A percentile compares a stretch with the other conserved stretches of the same genome.
Evolutionary conservation across 2,797 vertebrate species (phyloP).

Genomic region (Neosilurus mollespiculum): DNA sequence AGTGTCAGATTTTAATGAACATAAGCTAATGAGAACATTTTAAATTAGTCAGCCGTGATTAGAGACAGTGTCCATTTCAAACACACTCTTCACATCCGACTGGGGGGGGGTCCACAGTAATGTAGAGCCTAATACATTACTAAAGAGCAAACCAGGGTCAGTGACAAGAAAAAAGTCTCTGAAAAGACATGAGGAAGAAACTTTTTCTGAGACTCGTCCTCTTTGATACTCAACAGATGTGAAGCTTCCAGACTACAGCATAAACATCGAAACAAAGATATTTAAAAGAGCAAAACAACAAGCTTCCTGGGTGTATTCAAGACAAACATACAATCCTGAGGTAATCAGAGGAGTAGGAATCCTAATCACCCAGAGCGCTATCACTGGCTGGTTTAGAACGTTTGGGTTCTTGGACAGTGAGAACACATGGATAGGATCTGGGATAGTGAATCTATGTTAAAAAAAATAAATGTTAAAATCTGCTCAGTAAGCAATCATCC

Average conservation of each 20-base stretch:
- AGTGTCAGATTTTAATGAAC: conserved; percentile 27
- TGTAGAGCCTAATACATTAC: not conserved
- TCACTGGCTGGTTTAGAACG: conserved; percentile 62
- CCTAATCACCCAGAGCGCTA: conserved; percentile 55
- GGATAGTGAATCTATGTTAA: not conserved
- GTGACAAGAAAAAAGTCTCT: not conserved
- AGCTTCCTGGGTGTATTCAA: conserved; percentile 42
- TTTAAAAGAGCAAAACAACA: conserved; percentile 75
- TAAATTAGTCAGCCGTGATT: conserved; percentile 15
- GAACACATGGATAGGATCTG: conserved; percentile 5
- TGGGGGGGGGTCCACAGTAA: too few species aligned
- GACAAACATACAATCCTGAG: conserved; percentile 63
- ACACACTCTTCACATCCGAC: not conserved
- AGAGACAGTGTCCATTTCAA: conserved; percentile 7
- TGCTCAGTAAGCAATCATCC: conserved; percentile 39
- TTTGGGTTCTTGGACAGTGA: conserved; percentile 57
- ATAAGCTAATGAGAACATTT: conserved; percentile 13
- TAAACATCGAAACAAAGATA: conserved; percentile 76
- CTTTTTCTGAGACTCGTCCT: not conserved
- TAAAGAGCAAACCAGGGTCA: too few species aligned
- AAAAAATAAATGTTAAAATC: conserved; percentile 56
- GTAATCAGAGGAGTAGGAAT: conserved; percentile 68
- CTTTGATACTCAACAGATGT: conserved; percentile 15
- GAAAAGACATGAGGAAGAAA: not conserved
- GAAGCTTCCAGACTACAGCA: conserved; percentile 73